phyloP scores from a whole-genome alignment of 2,797 vertebrate genomes.

The Hemibagrus guttatus region DNA sequence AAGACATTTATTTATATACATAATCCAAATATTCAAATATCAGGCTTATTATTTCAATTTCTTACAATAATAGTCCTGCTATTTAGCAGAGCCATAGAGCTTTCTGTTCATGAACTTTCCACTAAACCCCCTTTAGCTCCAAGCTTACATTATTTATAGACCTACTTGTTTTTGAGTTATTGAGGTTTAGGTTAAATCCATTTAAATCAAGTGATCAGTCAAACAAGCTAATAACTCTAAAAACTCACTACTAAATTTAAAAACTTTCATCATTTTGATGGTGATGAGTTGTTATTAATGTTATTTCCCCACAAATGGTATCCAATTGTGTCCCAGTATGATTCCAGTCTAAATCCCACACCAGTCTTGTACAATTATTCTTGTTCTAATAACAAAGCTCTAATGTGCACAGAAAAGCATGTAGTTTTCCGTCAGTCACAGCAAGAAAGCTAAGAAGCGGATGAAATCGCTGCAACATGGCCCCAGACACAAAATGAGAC shows the following conservation, averaged over 20 bases:
- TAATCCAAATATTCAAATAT: neutral
- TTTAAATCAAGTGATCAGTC: neutral
- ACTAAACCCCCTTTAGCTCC: neutral
- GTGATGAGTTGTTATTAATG: neutral
- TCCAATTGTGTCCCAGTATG: neutral
- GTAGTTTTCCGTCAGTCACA: slow-evolving; percentile 50
- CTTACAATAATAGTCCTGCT: neutral
- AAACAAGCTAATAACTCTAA: neutral
- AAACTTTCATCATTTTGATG: neutral
- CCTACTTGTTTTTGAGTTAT: neutral
- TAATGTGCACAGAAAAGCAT: slow-evolving; percentile 2
- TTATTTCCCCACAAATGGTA: neutral
- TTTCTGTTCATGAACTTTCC: neutral
- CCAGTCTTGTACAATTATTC: slow-evolving; percentile 19
- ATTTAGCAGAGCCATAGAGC: neutral
- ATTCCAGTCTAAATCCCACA: neutral
- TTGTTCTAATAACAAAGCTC: slow-evolving; percentile 17
- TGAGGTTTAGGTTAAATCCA: neutral
- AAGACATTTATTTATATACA: neutral
- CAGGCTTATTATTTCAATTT: neutral
- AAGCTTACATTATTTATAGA: neutral
- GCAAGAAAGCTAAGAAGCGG: slow-evolving; percentile 37
- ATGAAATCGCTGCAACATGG: slow-evolving; percentile 55
- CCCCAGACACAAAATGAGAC: slow-evolving; percentile 73
- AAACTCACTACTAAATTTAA: neutral